Evolutionary conservation across 2,888 invertebrate genomes (phyloP), one percentile per base, ranked within the genome.

Genomic region (Andrena hattorfiana): DNA sequence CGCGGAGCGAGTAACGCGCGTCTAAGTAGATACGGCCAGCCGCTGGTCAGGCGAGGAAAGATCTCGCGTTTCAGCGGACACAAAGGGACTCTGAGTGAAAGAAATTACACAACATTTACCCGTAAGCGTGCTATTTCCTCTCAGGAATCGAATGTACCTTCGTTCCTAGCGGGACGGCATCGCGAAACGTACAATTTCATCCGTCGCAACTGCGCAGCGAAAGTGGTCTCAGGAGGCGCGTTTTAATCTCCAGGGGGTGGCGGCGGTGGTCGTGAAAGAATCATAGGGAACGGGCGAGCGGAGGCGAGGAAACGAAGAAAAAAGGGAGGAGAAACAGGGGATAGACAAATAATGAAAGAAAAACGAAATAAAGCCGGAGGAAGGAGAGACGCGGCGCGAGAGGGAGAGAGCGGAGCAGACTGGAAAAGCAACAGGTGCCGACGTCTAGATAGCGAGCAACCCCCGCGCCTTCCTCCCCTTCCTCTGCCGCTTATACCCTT

Each of bases 401-500:
- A 49, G 77, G 30, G 74, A 71, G 79, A 62, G 69, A 85, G 81
- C 81, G 85, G 89, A 89, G 87, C 86, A 89, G 90, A 89, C 89
- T 91, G 91, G 90, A 91, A 92, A 90, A 92, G 93, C 93, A 93
- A 93, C 93, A 93, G 93, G 93, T 93, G 93, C 90, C 92, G 90
- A 91, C 89, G 92, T 90, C 92, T 91, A 91, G 91, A 92, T 90
- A 86, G 90, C 90, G 77, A 86, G 88, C 89, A 86, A 88, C 89
- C 87, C 84, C 85, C 85, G 67, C 74, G 83, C 81, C 84, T 85
- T 75, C 69, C 80, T 72, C 76, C 87, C 77, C 69, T 60, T 68
- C 66, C 77, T 62, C 81, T 70, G 84, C 73, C 82, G 83, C 82
- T 83, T 80, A 63, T 83, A 68, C 80, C 72, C 60, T 77, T 81